These are phyloP conservation scores for Euplexia lucipara DNA, from an alignment of 2,888 invertebrate genomes.

Conservation along the genomic window DNA sequence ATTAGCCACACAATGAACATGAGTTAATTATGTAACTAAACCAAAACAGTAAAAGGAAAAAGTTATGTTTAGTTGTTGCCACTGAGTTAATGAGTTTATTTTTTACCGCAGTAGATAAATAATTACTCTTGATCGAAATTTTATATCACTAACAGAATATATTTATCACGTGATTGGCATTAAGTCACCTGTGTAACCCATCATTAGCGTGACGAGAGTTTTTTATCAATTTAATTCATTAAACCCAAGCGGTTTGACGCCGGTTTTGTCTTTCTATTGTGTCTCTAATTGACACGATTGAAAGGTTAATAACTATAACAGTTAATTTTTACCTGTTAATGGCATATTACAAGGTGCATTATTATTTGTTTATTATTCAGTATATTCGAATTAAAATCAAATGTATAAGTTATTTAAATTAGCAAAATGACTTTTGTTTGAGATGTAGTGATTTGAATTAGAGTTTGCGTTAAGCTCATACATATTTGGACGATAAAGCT, in stretches of 20 bases:
- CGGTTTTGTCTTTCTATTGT: too few relatives aligned
- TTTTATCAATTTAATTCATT: background rate
- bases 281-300: too few relatives aligned
- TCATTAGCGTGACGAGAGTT: background rate
- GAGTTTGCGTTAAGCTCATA: background rate
- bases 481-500: too few relatives aligned
- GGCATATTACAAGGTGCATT: background rate
- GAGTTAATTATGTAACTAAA: conserved; percentile 31
- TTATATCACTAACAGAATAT: background rate
- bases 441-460: background rate
- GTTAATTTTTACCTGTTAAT: conserved; percentile 15
- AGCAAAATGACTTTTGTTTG: background rate
- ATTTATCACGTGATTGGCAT: background rate
- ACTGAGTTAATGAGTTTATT: background rate
- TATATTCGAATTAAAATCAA: background rate
- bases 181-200: background rate
- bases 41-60: conserved; percentile 12
- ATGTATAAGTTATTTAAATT: background rate
- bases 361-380: background rate
- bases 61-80: conserved; percentile 1
- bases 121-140: too few relatives aligned
- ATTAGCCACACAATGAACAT: conserved; percentile 32
- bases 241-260: too few relatives aligned
- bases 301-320: background rate
- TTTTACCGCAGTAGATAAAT: conserved; percentile 1